Evolutionary conservation across 2,888 invertebrate species (phyloP).

Genomic region (Euclidia mi): DNA sequence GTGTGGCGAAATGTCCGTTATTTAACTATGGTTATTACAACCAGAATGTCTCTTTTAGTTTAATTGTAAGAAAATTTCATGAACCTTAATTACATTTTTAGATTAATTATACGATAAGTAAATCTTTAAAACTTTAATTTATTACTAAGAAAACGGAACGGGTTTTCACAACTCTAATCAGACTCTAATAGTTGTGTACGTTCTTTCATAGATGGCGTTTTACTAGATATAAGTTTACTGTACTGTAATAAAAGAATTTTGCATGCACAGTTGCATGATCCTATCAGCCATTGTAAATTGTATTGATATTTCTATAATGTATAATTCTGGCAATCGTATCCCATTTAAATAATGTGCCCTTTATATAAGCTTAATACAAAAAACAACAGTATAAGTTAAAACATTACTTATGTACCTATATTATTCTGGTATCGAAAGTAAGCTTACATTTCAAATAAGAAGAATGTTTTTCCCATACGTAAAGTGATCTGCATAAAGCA

Average conservation of each 20-base stretch:
- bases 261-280: too few species aligned
- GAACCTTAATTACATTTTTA: too few species aligned
- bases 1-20: constrained; percentile 8
- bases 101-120: too few species aligned
- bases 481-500: constrained; percentile 44
- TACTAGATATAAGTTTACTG: neutral
- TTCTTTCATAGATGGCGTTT: neutral
- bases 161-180: neutral
- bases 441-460: constrained; percentile 3
- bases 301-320: too few species aligned
- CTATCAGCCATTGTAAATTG: too few species aligned
- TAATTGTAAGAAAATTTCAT: too few species aligned
- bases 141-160: neutral
- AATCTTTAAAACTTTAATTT: neutral
- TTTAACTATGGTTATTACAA: neutral
- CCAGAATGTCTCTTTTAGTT: neutral
- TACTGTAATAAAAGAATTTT: too few species aligned
- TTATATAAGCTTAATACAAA: too few species aligned
- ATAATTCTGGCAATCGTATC: too few species aligned
- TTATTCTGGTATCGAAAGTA: neutral
- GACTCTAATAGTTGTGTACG: neutral
- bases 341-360: too few species aligned
- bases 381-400: too few species aligned
- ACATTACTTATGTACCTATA: too few species aligned
- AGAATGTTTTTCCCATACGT: constrained; percentile 45